These are phyloP conservation scores for Aurelia coerulea DNA, from an alignment of 30 jellyfish, hydroid and myxozoan species.

Conservation along the genomic window DNA sequence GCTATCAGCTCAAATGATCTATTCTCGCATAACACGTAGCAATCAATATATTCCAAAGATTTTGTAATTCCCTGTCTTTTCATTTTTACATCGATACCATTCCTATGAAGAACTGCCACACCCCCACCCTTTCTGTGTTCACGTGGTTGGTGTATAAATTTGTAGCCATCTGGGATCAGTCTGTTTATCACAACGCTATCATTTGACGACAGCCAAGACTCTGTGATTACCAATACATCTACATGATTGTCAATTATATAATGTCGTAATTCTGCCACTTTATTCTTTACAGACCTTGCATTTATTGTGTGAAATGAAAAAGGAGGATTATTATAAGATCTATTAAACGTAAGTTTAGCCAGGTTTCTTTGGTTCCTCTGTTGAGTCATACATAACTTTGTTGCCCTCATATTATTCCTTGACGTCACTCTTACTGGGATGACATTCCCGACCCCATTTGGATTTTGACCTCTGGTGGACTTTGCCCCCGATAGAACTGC, in stretches of 20 bases:
- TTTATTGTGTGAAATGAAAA: slow-evolving; percentile 33
- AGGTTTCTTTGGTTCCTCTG: slow-evolving; percentile 24
- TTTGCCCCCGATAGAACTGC: slow-evolving; percentile 1
- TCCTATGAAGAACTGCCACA: slow-evolving; percentile 39
- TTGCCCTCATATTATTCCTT: slow-evolving; percentile 10
- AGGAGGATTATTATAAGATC: slow-evolving; percentile 23
- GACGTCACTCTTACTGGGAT: slow-evolving; percentile 56
- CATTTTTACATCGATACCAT: slow-evolving; percentile 1
- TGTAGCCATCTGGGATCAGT: slow-evolving; percentile 47
- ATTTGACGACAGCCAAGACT: slow-evolving; percentile 44
- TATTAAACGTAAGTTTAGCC: slow-evolving; percentile 17
- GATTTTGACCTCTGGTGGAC: slow-evolving; percentile 15
- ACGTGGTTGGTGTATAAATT: slow-evolving; percentile 28
- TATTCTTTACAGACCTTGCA: slow-evolving; percentile 47
- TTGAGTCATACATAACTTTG: neutral
- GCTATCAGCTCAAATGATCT: slow-evolving; percentile 24
- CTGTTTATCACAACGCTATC: slow-evolving; percentile 45
- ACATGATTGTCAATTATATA: slow-evolving; percentile 14
- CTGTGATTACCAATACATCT: slow-evolving; percentile 36
- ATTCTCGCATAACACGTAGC: slow-evolving; percentile 49
- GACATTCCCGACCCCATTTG: neutral
- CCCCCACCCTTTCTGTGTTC: slow-evolving; percentile 54
- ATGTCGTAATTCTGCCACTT: slow-evolving; percentile 48
- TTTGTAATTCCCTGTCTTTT: slow-evolving; percentile 39
- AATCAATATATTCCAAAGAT: slow-evolving; percentile 35